Percentiles rank a stretch among this genome's conserved stretches.
Evolutionary conservation across 2,113 vertebrate genomes (phyloP).

Genomic region (Numenius arquata): DNA sequence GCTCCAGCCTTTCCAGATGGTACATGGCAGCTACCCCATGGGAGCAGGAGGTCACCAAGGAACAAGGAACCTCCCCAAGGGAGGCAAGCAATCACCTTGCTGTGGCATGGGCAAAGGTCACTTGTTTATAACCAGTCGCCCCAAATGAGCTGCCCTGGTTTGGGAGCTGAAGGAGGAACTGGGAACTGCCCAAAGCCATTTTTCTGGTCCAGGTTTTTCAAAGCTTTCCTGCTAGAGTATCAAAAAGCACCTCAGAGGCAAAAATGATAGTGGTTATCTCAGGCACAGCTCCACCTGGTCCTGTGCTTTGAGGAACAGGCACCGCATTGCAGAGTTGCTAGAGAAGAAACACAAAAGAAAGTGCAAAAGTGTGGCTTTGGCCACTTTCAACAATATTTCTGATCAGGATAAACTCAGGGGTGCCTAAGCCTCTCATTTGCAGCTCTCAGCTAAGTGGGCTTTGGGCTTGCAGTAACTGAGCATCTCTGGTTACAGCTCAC

Average conservation of each 20-base stretch:
- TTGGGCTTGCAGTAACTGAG: background rate
- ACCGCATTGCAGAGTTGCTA: fast-evolving
- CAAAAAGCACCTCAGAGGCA: background rate
- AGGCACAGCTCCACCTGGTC: background rate
- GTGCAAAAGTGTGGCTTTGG: background rate
- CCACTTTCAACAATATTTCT: background rate
- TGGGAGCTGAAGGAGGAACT: background rate
- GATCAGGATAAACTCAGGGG: background rate
- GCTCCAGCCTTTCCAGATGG: background rate
- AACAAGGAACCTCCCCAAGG: background rate
- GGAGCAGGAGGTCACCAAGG: background rate
- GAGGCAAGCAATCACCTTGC: background rate
- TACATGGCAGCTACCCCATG: background rate
- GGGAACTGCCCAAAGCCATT: background rate
- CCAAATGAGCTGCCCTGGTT: background rate
- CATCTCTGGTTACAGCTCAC: background rate
- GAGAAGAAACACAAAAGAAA: background rate
- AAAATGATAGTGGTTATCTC: background rate
- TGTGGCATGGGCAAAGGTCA: background rate
- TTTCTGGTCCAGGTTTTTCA: background rate
- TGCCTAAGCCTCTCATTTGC: background rate
- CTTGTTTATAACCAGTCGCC: background rate
- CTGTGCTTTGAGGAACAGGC: background rate
- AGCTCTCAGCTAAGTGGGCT: background rate
- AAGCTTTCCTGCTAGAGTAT: background rate